phyloP scores from a whole-genome alignment of 2,888 invertebrate genomes.

The Cataglyphis albicans region DNA sequence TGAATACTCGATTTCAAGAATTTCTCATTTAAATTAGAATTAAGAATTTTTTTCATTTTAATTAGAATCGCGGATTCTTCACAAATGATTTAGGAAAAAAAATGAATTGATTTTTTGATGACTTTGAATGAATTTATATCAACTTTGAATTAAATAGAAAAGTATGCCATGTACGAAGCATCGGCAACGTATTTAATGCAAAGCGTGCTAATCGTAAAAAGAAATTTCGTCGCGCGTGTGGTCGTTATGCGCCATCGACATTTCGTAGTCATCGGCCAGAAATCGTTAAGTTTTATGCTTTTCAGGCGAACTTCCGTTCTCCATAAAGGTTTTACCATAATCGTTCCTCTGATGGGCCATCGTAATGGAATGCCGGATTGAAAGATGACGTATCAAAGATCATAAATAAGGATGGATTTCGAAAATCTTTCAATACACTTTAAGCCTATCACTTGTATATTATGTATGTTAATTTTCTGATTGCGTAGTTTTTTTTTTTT shows the following conservation, averaged over 20 bases:
- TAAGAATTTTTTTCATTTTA: constrained; percentile 24
- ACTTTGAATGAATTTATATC: constrained; percentile 1
- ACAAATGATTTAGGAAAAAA: not conserved
- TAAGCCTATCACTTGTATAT: not conserved
- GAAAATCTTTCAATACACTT: not conserved
- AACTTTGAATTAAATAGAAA: not conserved
- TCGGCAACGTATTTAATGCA: constrained; percentile 20
- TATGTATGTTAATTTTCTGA: not conserved
- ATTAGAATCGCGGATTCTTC: not conserved
- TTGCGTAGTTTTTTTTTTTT: not conserved
- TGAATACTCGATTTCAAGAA: not conserved
- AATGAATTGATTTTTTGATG: not conserved
- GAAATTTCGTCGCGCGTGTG: constrained; percentile 43
- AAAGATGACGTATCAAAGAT: constrained; percentile 63
- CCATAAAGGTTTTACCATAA: constrained; percentile 68
- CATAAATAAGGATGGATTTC: not conserved
- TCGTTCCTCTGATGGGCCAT: constrained; percentile 64
- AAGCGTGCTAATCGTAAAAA: constrained; percentile 35
- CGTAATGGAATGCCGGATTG: constrained; percentile 69
- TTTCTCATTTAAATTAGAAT: not conserved
- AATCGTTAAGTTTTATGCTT: constrained; percentile 67
- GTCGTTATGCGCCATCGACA: constrained; percentile 54
- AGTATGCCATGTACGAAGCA: not conserved
- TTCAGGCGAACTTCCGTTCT: constrained; percentile 37
- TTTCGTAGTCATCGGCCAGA: constrained; percentile 58